Percentiles rank a stretch among this genome's conserved stretches.
Evolutionary conservation across 1,140 invertebrate species (phyloP).

Genomic region (Trinorchestia longiramus): DNA sequence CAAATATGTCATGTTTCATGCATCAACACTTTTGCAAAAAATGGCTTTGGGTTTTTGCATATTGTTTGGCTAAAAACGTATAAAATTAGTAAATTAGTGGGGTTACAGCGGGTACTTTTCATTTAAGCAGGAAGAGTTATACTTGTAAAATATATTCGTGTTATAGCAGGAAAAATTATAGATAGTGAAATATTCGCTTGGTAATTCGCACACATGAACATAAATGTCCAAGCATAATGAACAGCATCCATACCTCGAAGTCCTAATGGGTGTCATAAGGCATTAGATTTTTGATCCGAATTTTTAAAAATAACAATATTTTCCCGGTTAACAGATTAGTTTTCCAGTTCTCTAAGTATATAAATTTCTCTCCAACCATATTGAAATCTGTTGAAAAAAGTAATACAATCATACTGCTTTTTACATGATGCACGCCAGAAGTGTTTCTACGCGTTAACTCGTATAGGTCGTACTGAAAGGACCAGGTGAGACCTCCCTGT

Average conservation of each 20-base stretch:
- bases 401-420: not conserved
- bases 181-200: not conserved
- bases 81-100: too few relatives aligned
- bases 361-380: not conserved
- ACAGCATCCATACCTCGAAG: not conserved
- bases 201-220: not conserved
- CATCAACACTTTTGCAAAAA: not conserved
- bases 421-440: not conserved
- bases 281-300: not conserved
- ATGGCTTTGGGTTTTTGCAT: not conserved
- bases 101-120: not conserved
- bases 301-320: not conserved
- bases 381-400: not conserved
- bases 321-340: not conserved
- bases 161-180: not conserved
- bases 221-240: not conserved
- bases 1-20: too few relatives aligned
- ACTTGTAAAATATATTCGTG: not conserved
- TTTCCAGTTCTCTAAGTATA: not conserved
- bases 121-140: not conserved
- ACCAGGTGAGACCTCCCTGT: not conserved
- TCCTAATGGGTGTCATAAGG: not conserved
- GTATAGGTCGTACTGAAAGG: not conserved
- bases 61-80: too few relatives aligned
- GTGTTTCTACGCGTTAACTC: too few relatives aligned